Conservation (phyloP, 2,888 invertebrate species). For the Lasioglossum zephyrum region DNA sequence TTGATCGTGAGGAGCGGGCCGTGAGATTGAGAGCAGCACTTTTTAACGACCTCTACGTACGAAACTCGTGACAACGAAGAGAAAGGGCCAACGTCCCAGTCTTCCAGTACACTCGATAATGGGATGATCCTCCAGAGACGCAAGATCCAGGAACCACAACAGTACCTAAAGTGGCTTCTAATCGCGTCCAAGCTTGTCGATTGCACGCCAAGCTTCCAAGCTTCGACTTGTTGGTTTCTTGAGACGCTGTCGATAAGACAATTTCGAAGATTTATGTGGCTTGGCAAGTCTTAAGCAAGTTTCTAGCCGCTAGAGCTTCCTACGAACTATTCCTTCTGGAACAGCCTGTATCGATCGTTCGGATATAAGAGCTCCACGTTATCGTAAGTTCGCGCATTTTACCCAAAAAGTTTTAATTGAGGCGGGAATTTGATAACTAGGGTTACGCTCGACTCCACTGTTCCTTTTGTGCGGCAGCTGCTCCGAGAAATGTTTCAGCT, state of each 20-base stretch:
- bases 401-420: not conserved
- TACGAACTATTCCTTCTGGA: not conserved
- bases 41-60: constrained; percentile 63
- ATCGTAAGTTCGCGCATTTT: not conserved
- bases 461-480: not conserved
- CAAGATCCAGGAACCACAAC: constrained; percentile 27
- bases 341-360: not conserved
- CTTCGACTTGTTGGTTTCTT: constrained; percentile 21
- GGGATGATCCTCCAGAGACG: constrained; percentile 56
- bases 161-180: constrained; percentile 63
- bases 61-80: constrained; percentile 12
- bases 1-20: constrained; percentile 44
- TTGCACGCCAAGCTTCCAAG: constrained; percentile 41
- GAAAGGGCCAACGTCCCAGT: constrained; percentile 38
- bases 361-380: not conserved
- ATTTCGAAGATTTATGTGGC: constrained; percentile 21
- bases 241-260: not conserved
- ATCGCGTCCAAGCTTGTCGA: constrained; percentile 62
- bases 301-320: not conserved
- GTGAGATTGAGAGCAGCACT: constrained; percentile 66
- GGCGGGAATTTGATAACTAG: not conserved
- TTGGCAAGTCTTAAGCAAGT: not conserved
- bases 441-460: not conserved
- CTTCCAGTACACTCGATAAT: constrained; percentile 54
- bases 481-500: not conserved